Conservation (phyloP, 2,888 invertebrate species). For the Pristionchus exspectatus region DNA sequence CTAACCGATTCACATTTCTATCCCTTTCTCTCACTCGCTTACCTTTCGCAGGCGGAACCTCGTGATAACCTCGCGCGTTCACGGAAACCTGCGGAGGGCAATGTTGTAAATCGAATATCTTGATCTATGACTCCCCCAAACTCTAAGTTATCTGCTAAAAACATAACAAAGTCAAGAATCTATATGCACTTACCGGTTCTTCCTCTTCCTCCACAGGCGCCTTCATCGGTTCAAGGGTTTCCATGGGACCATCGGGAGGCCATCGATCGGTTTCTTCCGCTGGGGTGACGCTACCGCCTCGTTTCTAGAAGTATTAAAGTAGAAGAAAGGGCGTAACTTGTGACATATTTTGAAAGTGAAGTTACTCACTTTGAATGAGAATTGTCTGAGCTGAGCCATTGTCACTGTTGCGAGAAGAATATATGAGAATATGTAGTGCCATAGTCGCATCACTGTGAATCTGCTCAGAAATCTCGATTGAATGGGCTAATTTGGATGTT, state of each 20-base stretch:
- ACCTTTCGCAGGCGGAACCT: background rate
- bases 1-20: background rate
- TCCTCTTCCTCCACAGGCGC: conserved; percentile 23
- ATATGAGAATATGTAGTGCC: background rate
- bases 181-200: background rate
- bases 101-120: no score
- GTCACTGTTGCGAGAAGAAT: background rate
- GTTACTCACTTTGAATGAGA: background rate
- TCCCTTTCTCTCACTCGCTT: background rate
- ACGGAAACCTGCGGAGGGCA: background rate
- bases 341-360: background rate
- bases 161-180: background rate
- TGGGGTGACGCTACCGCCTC: background rate
- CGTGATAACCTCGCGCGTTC: conserved; percentile 38
- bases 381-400: background rate
- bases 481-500: no score
- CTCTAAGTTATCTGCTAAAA: no score
- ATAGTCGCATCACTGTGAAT: background rate
- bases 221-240: conserved; percentile 29
- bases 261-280: conserved; percentile 1
- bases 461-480: no score
- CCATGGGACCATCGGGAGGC: background rate
- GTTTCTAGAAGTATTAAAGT: background rate
- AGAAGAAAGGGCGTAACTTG: no score
- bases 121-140: no score